These are phyloP conservation scores for Eurosta solidaginis DNA, from an alignment of 1,140 invertebrate genomes.

Conservation along the genomic window DNA sequence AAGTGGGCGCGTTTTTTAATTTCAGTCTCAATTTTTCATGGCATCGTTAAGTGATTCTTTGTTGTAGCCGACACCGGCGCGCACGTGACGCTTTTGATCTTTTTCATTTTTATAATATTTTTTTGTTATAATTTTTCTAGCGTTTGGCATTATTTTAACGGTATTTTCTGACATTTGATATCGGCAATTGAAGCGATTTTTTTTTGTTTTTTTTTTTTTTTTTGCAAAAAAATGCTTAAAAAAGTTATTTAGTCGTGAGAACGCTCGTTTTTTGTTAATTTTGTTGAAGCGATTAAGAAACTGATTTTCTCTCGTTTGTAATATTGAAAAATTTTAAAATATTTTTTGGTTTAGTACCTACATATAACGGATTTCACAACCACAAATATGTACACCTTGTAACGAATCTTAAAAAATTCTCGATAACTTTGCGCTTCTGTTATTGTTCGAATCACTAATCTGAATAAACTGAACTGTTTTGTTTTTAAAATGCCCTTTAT, in stretches of 20 bases:
- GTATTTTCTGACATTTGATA: slow-evolving; percentile 7
- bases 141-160: background rate
- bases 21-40: slow-evolving; percentile 15
- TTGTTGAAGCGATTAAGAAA: too few relatives aligned
- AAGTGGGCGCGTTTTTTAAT: slow-evolving; percentile 15
- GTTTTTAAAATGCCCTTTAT: too few relatives aligned
- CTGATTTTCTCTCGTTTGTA: too few relatives aligned
- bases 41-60: slow-evolving; percentile 26
- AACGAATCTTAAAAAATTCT: too few relatives aligned
- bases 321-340: too few relatives aligned
- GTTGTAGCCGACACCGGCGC: background rate
- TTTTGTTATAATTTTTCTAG: background rate
- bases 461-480: too few relatives aligned
- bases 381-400: too few relatives aligned
- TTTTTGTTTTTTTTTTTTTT: too few relatives aligned
- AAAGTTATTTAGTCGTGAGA: background rate
- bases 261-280: background rate
- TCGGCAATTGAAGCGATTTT: background rate
- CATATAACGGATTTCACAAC: too few relatives aligned
- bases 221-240: background rate
- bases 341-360: too few relatives aligned
- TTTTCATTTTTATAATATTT: background rate
- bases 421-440: too few relatives aligned
- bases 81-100: slow-evolving; percentile 24
- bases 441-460: too few relatives aligned